Conservation (phyloP, 2,888 invertebrate genomes). For the Pseudococcus viburni region DNA sequence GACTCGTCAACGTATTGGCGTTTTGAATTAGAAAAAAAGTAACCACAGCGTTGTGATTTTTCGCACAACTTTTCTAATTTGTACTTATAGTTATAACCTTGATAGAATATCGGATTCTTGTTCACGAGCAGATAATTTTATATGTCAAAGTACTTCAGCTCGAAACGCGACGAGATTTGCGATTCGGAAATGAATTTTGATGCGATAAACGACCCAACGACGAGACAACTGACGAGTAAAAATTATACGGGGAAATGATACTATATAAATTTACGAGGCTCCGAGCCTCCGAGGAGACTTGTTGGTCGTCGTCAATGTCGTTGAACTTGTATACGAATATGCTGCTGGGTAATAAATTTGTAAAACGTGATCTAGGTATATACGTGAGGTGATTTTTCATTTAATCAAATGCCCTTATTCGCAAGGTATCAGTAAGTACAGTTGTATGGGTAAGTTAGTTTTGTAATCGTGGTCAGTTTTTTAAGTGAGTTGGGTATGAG, state of each 20-base stretch:
- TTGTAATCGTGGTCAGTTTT: neutral
- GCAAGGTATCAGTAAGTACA: neutral
- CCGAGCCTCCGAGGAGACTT: neutral
- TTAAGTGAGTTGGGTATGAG: neutral
- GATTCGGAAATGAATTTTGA: neutral
- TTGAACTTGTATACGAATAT: neutral
- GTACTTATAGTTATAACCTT: constrained; percentile 19
- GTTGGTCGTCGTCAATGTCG: neutral
- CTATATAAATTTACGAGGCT: neutral
- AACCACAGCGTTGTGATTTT: neutral
- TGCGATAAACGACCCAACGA: neutral
- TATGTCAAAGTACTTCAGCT: neutral
- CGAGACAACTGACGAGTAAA: neutral
- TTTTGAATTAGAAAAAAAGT: constrained; percentile 16
- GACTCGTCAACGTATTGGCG: neutral
- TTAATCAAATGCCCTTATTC: neutral
- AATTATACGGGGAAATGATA: neutral
- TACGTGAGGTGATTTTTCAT: neutral
- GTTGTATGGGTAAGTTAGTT: neutral
- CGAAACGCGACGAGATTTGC: neutral
- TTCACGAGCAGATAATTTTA: neutral
- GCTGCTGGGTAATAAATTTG: neutral
- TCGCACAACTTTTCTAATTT: constrained; percentile 28
- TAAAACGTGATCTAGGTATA: neutral
- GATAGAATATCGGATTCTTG: neutral